Evolutionary conservation across 2,888 invertebrate species (phyloP).

Genomic region (Galeopsomyia nigrocyanea): DNA sequence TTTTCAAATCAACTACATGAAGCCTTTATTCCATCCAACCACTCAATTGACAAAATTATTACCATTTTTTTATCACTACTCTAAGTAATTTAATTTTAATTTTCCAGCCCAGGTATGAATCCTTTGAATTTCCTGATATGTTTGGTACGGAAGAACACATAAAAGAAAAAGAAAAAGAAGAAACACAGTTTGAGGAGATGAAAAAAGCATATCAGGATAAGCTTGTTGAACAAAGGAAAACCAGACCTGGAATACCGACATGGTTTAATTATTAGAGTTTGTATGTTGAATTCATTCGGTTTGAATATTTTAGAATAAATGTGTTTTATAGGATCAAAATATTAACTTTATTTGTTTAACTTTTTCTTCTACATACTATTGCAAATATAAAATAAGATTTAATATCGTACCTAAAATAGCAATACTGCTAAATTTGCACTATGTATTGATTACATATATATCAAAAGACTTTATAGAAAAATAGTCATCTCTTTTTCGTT

Average conservation of each 20-base stretch:
- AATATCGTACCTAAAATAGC: neutral
- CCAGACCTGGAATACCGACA: slow-evolving; percentile 80
- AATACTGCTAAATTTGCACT: no score
- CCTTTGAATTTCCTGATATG: slow-evolving; percentile 84
- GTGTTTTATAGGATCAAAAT: neutral
- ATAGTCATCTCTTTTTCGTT: no score
- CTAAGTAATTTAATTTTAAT: slow-evolving; percentile 2
- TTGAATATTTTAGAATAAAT: slow-evolving; percentile 22
- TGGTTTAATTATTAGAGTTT: slow-evolving; percentile 75
- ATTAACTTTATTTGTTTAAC: neutral
- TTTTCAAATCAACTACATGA: no score
- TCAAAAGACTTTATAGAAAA: no score
- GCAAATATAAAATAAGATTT: slow-evolving; percentile 4
- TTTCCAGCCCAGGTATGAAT: slow-evolving; percentile 77
- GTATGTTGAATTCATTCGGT: slow-evolving; percentile 18
- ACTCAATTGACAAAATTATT: neutral
- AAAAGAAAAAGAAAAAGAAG: slow-evolving; percentile 72
- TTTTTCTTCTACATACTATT: no score
- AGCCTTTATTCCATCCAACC: neutral
- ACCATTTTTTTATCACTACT: neutral
- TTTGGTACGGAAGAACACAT: slow-evolving; percentile 70
- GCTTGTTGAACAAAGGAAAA: slow-evolving; percentile 75
- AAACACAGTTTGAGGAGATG: slow-evolving; percentile 75
- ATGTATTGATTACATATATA: no score
- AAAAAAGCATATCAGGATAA: slow-evolving; percentile 75